A percentile compares a stretch with the other conserved stretches of the same genome.
phyloP scores from a whole-genome alignment of 2,888 invertebrate genomes.

The Junonia oenone region DNA sequence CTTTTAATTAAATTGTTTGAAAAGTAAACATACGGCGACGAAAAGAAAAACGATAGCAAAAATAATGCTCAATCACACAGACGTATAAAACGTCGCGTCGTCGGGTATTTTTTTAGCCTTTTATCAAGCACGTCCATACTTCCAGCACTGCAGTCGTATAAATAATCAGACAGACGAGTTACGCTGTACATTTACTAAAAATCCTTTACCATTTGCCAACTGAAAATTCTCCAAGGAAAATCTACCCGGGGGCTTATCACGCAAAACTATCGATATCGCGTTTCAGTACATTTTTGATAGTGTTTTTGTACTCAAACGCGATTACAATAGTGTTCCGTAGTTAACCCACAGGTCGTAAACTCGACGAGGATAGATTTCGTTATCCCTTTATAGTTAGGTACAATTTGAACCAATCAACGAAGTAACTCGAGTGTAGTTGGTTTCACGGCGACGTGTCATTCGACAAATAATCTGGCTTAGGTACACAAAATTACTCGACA shows the following conservation, averaged over 20 bases:
- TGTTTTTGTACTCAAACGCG: too few relatives aligned
- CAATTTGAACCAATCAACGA: slow-evolving; percentile 1
- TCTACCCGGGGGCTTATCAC: too few relatives aligned
- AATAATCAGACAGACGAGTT: not conserved
- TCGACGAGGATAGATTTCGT: slow-evolving; percentile 12
- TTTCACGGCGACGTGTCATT: not conserved
- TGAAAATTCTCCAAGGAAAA: slow-evolving; percentile 5
- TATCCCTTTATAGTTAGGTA: not conserved
- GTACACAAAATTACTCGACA: not conserved
- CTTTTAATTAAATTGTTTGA: too few relatives aligned
- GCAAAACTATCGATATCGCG: too few relatives aligned
- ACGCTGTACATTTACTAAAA: slow-evolving; percentile 9
- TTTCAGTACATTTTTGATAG: too few relatives aligned
- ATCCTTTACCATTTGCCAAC: slow-evolving; percentile 3
- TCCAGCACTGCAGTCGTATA: not conserved
- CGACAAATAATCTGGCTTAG: not conserved
- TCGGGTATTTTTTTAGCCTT: not conserved
- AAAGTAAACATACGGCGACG: too few relatives aligned
- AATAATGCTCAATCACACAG: not conserved
- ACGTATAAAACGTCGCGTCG: not conserved
- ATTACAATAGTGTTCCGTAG: too few relatives aligned
- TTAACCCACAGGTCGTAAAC: too few relatives aligned
- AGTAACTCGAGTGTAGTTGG: not conserved
- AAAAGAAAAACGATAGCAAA: not conserved
- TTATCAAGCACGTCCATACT: not conserved